Evolutionary conservation across 2,113 vertebrate genomes (phyloP).

Genomic region (human (Homo sapiens)): DNA sequence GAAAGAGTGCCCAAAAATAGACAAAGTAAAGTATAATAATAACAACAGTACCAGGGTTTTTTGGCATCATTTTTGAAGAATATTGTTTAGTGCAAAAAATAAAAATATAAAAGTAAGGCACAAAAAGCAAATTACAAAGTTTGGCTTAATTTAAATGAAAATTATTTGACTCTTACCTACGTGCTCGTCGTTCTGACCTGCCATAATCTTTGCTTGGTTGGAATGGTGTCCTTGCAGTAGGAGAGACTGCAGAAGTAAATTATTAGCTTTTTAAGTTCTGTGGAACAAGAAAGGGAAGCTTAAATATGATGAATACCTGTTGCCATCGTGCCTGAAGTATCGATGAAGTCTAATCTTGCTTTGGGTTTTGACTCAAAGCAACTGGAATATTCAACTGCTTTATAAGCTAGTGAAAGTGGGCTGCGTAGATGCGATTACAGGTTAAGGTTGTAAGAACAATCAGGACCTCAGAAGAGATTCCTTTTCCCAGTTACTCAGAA

Average conservation of each 20-base stretch:
- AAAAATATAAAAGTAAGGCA: neutral
- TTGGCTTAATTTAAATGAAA: neutral
- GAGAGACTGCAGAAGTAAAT: neutral
- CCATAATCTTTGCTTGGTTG: neutral
- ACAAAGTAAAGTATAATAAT: neutral
- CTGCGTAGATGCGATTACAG: no score
- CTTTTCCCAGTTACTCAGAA: no score
- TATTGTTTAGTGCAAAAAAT: neutral
- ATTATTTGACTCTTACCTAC: constrained; percentile 36
- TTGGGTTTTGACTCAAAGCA: no score
- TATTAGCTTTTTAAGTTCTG: constrained; percentile 6
- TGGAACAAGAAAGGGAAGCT: constrained; percentile 9
- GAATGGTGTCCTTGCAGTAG: neutral
- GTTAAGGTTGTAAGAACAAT: no score
- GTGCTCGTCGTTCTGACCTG: neutral
- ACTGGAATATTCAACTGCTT: no score
- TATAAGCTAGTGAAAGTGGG: no score
- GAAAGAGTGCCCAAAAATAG: neutral
- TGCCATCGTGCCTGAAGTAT: neutral
- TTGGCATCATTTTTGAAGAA: neutral
- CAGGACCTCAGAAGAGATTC: no score
- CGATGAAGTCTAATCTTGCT: neutral
- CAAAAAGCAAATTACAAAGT: neutral
- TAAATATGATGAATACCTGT: neutral
- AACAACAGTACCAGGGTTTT: neutral